Evolutionary conservation across 2,797 vertebrate species (phyloP).

Genomic region (Anisognathus igniventris): DNA sequence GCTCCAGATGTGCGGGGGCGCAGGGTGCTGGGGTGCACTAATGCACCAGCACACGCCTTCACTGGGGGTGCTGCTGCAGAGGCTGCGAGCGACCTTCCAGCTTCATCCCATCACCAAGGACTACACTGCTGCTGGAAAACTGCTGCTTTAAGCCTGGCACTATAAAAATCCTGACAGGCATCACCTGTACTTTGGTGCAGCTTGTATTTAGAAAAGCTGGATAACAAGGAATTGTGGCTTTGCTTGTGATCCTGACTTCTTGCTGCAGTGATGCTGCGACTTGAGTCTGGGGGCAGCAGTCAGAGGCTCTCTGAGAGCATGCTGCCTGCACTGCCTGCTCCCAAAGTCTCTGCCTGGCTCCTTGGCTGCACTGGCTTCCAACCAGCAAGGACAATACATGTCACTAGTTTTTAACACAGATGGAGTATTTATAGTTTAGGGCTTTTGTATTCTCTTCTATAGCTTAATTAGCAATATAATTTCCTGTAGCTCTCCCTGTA

Average conservation of each 20-base stretch:
- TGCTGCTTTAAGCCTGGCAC: neutral
- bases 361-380: neutral
- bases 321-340: neutral
- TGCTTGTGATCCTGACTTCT: neutral
- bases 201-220: fast-evolving
- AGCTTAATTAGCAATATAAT: slow-evolving; percentile 36
- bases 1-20: neutral
- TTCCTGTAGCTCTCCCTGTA: neutral
- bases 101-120: neutral
- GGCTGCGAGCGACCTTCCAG: fast-evolving
- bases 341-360: neutral
- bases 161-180: neutral
- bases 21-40: no score
- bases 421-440: neutral
- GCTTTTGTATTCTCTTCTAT: slow-evolving; percentile 19
- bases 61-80: fast-evolving
- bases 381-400: neutral
- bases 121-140: fast-evolving
- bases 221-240: neutral
- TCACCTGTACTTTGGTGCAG: neutral
- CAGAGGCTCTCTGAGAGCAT: neutral
- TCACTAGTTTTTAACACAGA: neutral
- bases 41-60: fast-evolving
- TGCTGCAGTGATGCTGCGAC: neutral
- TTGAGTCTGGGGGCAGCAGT: neutral